These are phyloP conservation scores for Brachynemurus nebulosus DNA, from an alignment of 2,888 invertebrate genomes.

Conservation along the genomic window DNA sequence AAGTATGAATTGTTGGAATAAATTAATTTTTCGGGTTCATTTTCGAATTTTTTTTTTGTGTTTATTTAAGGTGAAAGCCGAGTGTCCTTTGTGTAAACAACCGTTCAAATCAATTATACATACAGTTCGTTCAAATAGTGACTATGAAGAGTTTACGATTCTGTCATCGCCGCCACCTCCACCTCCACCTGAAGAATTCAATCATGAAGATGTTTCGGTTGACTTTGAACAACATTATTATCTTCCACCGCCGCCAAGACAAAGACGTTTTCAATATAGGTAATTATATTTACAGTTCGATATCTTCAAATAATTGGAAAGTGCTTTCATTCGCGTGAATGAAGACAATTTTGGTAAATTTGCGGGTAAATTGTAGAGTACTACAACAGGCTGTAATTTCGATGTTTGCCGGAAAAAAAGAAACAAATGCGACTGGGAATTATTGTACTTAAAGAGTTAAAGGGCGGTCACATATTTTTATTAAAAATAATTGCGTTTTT, in stretches of 20 bases:
- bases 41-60: slow-evolving; percentile 13
- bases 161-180: slow-evolving; percentile 23
- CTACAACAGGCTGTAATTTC: no score
- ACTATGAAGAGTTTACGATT: slow-evolving; percentile 70
- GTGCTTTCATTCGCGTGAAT: no score
- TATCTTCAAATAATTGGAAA: no score
- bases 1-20: slow-evolving; percentile 19
- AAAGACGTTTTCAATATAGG: slow-evolving; percentile 32
- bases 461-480: no score
- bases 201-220: slow-evolving; percentile 21
- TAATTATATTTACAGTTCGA: no score
- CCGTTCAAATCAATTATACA: slow-evolving; percentile 83
- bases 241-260: slow-evolving; percentile 20
- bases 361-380: no score
- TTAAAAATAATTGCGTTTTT: no score
- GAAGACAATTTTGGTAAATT: no score
- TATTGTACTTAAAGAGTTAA: no score
- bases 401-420: no score
- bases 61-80: slow-evolving; percentile 64
- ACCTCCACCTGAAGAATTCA: slow-evolving; percentile 22
- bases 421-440: no score
- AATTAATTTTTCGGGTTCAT: no score
- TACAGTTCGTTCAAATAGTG: slow-evolving; percentile 74
- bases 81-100: slow-evolving; percentile 90
- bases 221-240: slow-evolving; percentile 25